Conservation (phyloP, 92 coral and sea anemone species). For the Scolanthus callimorphus region DNA sequence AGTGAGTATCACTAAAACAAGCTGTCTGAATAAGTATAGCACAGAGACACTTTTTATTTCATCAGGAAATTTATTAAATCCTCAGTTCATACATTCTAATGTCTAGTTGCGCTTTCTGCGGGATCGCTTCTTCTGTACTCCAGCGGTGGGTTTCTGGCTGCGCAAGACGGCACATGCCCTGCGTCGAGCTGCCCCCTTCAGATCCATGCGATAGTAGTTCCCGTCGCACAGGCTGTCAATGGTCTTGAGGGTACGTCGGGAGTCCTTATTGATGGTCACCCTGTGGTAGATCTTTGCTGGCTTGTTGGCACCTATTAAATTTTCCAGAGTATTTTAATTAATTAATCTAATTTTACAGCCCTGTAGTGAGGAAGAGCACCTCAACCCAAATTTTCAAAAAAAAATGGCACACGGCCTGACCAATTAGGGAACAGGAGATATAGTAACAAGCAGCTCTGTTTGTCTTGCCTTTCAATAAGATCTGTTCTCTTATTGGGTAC, state of each 20-base stretch:
- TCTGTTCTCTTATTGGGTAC: no score
- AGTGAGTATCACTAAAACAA: no score
- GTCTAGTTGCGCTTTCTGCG: constrained; percentile 91
- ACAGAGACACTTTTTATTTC: not conserved
- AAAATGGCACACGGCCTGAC: no score
- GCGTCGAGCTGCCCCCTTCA: constrained; percentile 85
- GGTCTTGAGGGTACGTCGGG: constrained; percentile 79
- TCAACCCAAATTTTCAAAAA: no score
- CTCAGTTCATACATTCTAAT: no score
- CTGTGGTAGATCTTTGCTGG: constrained; percentile 59
- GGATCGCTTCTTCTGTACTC: constrained; percentile 92
- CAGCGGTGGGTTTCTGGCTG: constrained; percentile 90
- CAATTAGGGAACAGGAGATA: no score
- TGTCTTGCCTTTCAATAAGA: no score
- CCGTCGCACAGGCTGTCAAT: constrained; percentile 73
- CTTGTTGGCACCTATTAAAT: constrained; percentile 83
- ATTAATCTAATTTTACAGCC: no score
- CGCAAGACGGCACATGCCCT: constrained; percentile 87
- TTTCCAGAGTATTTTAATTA: no score
- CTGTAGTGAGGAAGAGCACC: no score
- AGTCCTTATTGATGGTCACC: constrained; percentile 63
- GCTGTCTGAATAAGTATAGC: no score
- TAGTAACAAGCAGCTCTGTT: no score
- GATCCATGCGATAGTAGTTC: constrained; percentile 79
- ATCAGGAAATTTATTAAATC: not conserved